Percentiles rank a stretch among this genome's conserved stretches.
Conservation (phyloP, 2,113 vertebrate species). For the Alethe castanea region DNA sequence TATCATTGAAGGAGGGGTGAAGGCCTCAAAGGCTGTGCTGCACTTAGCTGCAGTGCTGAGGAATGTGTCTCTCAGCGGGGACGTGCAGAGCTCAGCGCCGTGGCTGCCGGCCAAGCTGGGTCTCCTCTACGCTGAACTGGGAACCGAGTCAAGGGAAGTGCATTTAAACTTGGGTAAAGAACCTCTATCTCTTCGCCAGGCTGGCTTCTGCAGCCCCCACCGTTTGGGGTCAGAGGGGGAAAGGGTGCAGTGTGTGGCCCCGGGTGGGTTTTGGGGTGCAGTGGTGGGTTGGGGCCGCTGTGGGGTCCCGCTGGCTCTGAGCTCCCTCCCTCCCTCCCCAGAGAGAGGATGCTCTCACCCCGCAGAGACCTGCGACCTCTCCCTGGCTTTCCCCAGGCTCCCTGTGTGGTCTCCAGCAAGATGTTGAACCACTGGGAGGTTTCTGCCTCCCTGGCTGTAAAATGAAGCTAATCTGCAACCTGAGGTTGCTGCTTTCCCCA, state of each 20-base stretch:
- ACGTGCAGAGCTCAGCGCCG: not conserved
- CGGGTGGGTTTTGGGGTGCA: accelerated
- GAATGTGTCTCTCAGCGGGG: conserved; percentile 29
- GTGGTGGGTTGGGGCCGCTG: accelerated
- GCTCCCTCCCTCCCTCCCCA: accelerated
- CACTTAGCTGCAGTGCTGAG: conserved; percentile 47
- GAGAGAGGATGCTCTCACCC: not conserved
- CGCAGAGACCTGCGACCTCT: not conserved
- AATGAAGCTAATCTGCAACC: conserved; percentile 49
- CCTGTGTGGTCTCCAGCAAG: conserved; percentile 32
- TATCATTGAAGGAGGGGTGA: conserved; percentile 54
- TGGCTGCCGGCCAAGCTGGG: conserved; percentile 18
- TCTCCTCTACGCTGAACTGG: not conserved
- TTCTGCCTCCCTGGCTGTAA: conserved; percentile 36
- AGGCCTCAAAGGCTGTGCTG: conserved; percentile 40
- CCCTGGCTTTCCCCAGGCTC: conserved; percentile 38
- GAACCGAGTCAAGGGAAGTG: conserved; percentile 30
- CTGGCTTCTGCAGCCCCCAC: not conserved
- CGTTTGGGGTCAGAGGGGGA: not conserved
- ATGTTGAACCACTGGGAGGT: not conserved
- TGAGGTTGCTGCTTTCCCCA: conserved; percentile 33
- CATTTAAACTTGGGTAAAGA: conserved; percentile 39
- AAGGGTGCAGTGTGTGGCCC: not conserved
- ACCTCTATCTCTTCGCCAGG: not conserved
- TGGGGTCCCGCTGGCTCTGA: not conserved